These are phyloP conservation scores for Morpho helenor DNA, from an alignment of 2,888 invertebrate genomes.

Conservation along the genomic window DNA sequence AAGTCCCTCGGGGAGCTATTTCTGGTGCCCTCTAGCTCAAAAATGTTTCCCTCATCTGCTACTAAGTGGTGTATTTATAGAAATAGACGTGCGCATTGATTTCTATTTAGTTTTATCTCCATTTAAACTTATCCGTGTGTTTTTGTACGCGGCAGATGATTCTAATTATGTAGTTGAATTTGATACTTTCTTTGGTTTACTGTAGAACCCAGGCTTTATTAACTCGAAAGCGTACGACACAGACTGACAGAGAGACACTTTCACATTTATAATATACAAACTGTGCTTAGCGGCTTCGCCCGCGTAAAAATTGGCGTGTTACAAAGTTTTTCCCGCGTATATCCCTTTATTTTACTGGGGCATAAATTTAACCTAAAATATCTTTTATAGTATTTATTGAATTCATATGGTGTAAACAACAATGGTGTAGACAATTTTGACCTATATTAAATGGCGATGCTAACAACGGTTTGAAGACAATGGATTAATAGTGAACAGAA, in stretches of 20 bases:
- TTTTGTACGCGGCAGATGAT: slow-evolving; percentile 18
- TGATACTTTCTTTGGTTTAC: slow-evolving; percentile 1
- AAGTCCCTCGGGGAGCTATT: slow-evolving; percentile 76
- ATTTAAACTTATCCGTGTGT: slow-evolving; percentile 33
- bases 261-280: not conserved
- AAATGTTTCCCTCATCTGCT: slow-evolving; percentile 30
- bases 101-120: slow-evolving; percentile 50
- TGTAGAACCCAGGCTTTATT: not conserved
- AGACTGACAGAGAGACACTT: not conserved
- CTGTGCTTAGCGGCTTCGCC: too few species aligned
- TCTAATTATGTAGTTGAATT: slow-evolving; percentile 15
- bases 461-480: too few species aligned
- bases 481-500: too few species aligned
- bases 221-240: not conserved
- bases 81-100: slow-evolving; percentile 58
- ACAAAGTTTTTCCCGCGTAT: too few species aligned
- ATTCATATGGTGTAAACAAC: too few species aligned
- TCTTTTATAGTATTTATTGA: too few species aligned
- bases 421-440: too few species aligned
- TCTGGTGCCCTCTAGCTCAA: slow-evolving; percentile 56
- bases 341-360: too few species aligned
- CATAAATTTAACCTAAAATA: too few species aligned
- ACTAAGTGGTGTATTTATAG: slow-evolving; percentile 65
- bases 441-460: too few species aligned
- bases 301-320: too few species aligned